Percentiles rank a stretch among this genome's conserved stretches.
Evolutionary conservation across 2,888 invertebrate species (phyloP).

Genomic region (Thereva nobilitata): DNA sequence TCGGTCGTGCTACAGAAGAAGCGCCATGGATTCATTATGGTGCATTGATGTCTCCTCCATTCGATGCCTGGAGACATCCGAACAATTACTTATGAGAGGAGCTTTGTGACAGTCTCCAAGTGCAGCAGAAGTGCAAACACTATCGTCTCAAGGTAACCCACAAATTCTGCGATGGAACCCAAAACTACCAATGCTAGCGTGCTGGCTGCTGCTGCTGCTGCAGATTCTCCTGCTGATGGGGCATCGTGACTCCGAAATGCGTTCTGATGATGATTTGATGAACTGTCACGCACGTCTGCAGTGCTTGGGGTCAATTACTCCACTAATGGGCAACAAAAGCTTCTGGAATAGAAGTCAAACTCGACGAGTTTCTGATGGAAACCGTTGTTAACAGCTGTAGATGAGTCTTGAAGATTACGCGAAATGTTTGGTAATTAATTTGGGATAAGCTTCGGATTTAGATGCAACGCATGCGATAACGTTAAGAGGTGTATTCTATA

Average conservation of each 20-base stretch:
- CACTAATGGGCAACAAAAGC: no score
- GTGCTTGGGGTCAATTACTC: conserved; percentile 7
- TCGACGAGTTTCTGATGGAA: no score
- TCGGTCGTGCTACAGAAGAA: conserved; percentile 11
- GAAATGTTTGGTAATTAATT: no score
- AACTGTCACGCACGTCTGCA: conserved; percentile 22
- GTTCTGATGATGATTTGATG: conserved; percentile 18
- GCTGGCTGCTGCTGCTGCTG: not conserved
- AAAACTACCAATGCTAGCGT: not conserved
- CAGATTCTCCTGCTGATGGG: conserved; percentile 5
- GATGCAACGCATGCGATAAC: no score
- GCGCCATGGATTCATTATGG: conserved; percentile 17
- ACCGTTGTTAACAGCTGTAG: no score
- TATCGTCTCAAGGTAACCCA: conserved; percentile 35
- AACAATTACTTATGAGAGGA: conserved; percentile 32
- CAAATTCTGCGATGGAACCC: conserved; percentile 22
- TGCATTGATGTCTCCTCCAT: conserved; percentile 24
- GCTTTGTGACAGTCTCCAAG: conserved; percentile 24
- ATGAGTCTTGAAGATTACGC: no score
- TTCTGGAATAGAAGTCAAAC: no score
- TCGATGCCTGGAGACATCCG: conserved; percentile 17
- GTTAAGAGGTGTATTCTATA: no score
- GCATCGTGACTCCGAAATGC: conserved; percentile 35
- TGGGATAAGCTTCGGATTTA: no score
- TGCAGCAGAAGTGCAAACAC: conserved; percentile 10